Evolutionary conservation across 2,888 invertebrate genomes (phyloP), one percentile per base, ranked within the genome.

Genomic region (Andrena flavipes): DNA sequence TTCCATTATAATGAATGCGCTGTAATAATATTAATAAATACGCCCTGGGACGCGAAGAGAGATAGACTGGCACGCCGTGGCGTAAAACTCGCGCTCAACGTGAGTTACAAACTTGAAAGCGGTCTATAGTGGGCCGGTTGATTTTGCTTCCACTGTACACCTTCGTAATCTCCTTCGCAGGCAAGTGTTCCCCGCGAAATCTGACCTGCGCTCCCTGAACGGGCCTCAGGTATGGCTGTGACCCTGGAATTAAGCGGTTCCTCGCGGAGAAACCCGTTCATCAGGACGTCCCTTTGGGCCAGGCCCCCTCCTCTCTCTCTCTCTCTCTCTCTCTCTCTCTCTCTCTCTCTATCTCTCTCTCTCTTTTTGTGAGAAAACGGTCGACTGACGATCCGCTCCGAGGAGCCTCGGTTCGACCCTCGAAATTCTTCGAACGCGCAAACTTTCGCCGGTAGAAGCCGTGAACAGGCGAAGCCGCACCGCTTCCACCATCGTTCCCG

Each of bases 221-320:
- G 56, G 81, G 73, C 65, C 82, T 60, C 85, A 77, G 87, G 85
- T 85, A 87, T 73, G 77, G 68, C 56, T 69, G 70, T 87, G 87
- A 87, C 86, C 89, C 90, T 87, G 86, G 87, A 92, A 92, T 92
- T 92, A 92, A 91, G 92, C 89, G 89, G 90, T 91, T 90, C 90
- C 88, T 91, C 89, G 87, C 91, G 88, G 87, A 84, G 86, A 81
- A 87, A 90, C 90, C 91, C 90, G 90, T 90, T 92, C 90, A 92
- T 92, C 92, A 91, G 88, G 81, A 80, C 83, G 84, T 87, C 84
- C 87, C 84, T 83, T 82, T 80, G 54, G 81, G 74, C 62, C 63
- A 33, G 82, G 56, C 16, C 13, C n/a, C 1, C 42, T 5, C 16
- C 7, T 0, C 26, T 0, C 26, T 26, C 26, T 26, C 26, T 26